Percentiles rank a stretch among this genome's conserved stretches.
phyloP scores from a whole-genome alignment of 2,888 invertebrate species.

The Lasius fuliginosus region DNA sequence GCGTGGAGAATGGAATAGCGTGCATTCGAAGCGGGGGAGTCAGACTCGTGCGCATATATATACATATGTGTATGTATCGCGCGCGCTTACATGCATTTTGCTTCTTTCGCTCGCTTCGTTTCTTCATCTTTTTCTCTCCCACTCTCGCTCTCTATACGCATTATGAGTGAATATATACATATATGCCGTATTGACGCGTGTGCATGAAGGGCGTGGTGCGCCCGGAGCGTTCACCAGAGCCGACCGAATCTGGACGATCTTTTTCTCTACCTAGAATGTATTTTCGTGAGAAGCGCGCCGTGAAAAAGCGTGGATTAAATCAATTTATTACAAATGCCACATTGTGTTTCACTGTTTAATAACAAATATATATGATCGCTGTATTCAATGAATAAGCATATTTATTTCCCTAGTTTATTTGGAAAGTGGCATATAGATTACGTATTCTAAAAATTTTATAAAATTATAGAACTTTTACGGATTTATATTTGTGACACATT shows the following conservation, averaged over 20 bases:
- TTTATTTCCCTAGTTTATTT: not conserved
- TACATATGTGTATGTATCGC: not conserved
- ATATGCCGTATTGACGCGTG: conserved; percentile 79
- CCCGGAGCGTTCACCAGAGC: conserved; percentile 77
- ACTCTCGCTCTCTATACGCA: conserved; percentile 67
- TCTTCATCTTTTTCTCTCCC: conserved; percentile 49
- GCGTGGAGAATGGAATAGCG: conserved; percentile 79
- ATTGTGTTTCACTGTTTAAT: not conserved
- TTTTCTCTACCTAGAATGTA: conserved; percentile 64
- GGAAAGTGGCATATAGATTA: not conserved
- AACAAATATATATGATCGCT: not conserved
- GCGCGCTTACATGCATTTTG: conserved; percentile 42
- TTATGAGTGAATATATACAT: conserved; percentile 83
- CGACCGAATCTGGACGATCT: conserved; percentile 76
- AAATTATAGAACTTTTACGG: not conserved
- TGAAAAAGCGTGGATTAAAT: conserved; percentile 8
- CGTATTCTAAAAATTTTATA: not conserved
- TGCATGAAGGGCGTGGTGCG: conserved; percentile 79
- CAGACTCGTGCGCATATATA: conserved; percentile 47
- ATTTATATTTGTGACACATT: not conserved
- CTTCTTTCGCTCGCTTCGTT: conserved; percentile 43
- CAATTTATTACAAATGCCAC: not conserved
- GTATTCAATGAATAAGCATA: not conserved
- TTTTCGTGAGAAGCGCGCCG: conserved; percentile 16
- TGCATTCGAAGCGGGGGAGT: conserved; percentile 78